Evolutionary conservation across 2,797 vertebrate species (phyloP).

Genomic region (Dryobates pubescens): DNA sequence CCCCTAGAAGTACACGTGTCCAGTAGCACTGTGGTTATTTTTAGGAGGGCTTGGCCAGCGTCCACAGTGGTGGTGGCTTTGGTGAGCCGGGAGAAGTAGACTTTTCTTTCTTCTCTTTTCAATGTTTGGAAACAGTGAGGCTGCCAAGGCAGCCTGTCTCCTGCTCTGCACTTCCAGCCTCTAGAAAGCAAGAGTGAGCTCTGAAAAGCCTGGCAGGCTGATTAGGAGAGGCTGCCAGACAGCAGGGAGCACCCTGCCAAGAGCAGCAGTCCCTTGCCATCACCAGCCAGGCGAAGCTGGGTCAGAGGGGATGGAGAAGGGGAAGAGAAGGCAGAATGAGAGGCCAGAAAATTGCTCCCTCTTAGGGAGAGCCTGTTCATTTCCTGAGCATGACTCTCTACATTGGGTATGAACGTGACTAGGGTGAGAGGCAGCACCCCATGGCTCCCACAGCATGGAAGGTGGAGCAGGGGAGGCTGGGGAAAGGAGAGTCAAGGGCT

Average conservation of each 20-base stretch:
- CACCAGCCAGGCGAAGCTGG: constrained; percentile 18
- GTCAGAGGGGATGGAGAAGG: background rate
- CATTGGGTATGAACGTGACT: background rate
- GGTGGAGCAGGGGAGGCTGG: background rate
- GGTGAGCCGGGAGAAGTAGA: constrained; percentile 45
- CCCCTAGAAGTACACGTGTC: background rate
- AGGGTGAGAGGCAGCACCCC: background rate
- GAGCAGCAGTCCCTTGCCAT: constrained; percentile 1
- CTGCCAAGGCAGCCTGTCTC: constrained; percentile 70
- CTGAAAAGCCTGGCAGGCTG: constrained; percentile 65
- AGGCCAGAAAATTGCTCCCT: constrained; percentile 64
- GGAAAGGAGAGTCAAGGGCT: background rate
- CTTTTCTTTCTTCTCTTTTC: constrained; percentile 63
- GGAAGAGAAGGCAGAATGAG: constrained; percentile 50
- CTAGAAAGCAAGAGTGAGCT: constrained; percentile 65
- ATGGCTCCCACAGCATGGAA: accelerated
- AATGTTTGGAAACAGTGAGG: constrained; percentile 73
- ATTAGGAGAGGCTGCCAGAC: constrained; percentile 37
- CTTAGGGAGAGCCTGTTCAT: constrained; percentile 8
- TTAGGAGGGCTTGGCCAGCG: constrained; percentile 52
- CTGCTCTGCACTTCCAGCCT: constrained; percentile 57
- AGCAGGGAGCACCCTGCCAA: constrained; percentile 49
- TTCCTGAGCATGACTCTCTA: constrained; percentile 31
- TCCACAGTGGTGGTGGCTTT: constrained; percentile 52
- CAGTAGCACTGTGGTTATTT: constrained; percentile 36